Evolutionary conservation across 2,113 vertebrate species (phyloP).

Genomic region (Garra rufa): DNA sequence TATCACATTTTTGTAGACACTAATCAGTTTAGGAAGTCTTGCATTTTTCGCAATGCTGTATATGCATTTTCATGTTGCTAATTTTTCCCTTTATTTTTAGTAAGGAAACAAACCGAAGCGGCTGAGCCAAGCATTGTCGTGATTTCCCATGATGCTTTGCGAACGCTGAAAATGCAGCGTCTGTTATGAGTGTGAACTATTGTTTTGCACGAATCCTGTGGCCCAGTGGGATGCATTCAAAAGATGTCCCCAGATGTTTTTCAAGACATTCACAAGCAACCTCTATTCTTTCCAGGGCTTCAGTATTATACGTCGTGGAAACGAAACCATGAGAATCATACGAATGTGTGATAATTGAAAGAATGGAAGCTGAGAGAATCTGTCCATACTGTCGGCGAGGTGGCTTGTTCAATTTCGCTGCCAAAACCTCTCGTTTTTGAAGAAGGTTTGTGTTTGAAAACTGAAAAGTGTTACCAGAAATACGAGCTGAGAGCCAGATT

Average conservation of each 20-base stretch:
- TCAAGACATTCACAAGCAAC: not conserved
- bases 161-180: not conserved
- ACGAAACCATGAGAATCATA: not conserved
- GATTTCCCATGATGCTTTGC: slow-evolving; percentile 13
- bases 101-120: not conserved
- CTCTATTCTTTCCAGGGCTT: not conserved
- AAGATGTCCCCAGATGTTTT: slow-evolving; percentile 18
- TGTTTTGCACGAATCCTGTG: slow-evolving; percentile 1
- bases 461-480: not conserved
- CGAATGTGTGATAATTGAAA: slow-evolving; percentile 47
- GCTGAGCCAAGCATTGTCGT: slow-evolving; percentile 14
- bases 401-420: not conserved
- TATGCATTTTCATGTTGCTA: slow-evolving; percentile 1
- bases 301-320: not conserved
- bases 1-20: not conserved
- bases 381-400: not conserved
- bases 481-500: slow-evolving; percentile 1
- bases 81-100: not conserved
- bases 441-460: not conserved
- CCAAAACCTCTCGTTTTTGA: not conserved
- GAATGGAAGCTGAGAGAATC: slow-evolving; percentile 21
- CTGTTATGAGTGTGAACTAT: slow-evolving; percentile 14
- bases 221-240: not conserved
- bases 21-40: not conserved
- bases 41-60: not conserved